Evolutionary conservation across 2,888 invertebrate species (phyloP), one percentile per base, ranked within the genome.

Genomic region (Synanthedon vespiformis): DNA sequence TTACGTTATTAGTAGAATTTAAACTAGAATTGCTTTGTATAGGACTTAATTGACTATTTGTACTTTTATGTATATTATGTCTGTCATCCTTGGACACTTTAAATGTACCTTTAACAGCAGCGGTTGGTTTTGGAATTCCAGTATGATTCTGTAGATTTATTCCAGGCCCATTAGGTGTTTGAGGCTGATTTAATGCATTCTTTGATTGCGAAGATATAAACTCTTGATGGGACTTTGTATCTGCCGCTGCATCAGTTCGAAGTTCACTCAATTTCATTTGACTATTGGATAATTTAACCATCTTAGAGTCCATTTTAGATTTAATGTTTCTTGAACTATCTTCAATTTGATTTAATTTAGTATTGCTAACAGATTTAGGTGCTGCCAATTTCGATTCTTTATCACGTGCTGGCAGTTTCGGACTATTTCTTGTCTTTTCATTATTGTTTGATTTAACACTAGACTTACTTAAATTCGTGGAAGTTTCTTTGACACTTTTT

Each of bases 41-140:
- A 57, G 88, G 88, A 67, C 88, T 88, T 82, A 88, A 84, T 77
- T 88, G 86, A 76, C 83, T 81, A 78, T 80, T 85, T 75, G 84
- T 88, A 88, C 74, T 89, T 83, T 88, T 88, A 83, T 75, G 79
- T 81, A 84, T 71, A 69, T 86, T 63, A 73, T 88, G 71, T 75
- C 85, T 76, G 68, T 88, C 74, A 70, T 91, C 91, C 75, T 89
- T 88, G 58, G 91, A 79, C 64, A 91, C 88, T 78, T 96, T 95
- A 57, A 93, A 93, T 22, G 94, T 95, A 58, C 96, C 96, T 86
- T 96, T 96, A 40, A 97, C 94, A 54, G 96, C 94, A 8, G 96
- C 95, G 48, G 95, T 96, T 2, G 96, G 96, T 76, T 96, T 96
- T 0, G 96, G 96, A 62, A 96, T 94, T 14, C 94, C 94, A 5